A percentile compares a stretch with the other conserved stretches of the same genome.
Evolutionary conservation across 2,888 invertebrate genomes (phyloP).

Genomic region (Pterobdella sp.): DNA sequence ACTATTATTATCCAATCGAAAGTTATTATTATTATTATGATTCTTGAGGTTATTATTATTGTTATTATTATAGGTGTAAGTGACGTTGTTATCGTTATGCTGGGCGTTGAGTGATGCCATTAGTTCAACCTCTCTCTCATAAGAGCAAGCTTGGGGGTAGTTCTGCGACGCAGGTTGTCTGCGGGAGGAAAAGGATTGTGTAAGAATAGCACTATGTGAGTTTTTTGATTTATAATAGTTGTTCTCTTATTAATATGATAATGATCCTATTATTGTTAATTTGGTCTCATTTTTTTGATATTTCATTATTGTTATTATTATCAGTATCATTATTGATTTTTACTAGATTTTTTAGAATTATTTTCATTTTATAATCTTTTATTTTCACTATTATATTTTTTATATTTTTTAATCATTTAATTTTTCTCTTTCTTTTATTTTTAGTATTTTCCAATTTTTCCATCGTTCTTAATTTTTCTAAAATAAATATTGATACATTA

Average conservation of each 20-base stretch:
- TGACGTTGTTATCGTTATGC: neutral
- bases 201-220: no score
- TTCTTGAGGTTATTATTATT: neutral
- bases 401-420: neutral
- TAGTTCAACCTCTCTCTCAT: conserved; percentile 3
- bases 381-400: neutral
- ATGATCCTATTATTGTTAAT: no score
- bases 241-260: no score
- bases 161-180: neutral
- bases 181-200: neutral
- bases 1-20: no score
- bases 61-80: neutral
- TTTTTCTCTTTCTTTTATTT: neutral
- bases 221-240: no score
- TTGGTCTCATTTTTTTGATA: no score
- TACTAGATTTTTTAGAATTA: neutral
- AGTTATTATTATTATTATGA: no score
- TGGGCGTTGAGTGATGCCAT: neutral
- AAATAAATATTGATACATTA: neutral
- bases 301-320: no score
- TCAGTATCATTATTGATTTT: no score
- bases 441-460: neutral
- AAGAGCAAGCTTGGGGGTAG: neutral
- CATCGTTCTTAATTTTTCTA: neutral
- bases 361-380: neutral